Evolutionary conservation across 2,113 vertebrate species (phyloP), one percentile per base, ranked within the genome.

Genomic region (Oceanodroma tethys): DNA sequence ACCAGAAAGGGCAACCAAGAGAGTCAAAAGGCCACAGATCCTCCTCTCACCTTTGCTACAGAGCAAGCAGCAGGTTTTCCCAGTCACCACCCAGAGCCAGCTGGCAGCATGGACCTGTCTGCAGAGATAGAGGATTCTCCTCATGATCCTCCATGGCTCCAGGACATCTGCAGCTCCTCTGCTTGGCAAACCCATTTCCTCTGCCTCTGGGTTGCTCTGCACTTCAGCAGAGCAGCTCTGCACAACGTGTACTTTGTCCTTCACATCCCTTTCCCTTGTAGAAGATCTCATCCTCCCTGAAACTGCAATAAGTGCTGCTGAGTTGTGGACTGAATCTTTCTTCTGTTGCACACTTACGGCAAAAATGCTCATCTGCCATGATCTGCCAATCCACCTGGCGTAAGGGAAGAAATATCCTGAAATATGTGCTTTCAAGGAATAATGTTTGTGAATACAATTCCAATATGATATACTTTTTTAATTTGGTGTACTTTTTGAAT

Each of bases 91-190:
- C 16, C 7, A 5, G 40, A 67, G 68, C 13, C 59, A 83, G 20
- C 47, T 8, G 32, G 20, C 14, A 84, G 34, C 14, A 21, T 0
- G 4, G 47, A 47, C 30, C 34, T 36, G 3, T 52, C 32, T 65
- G 70, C 7, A 10, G 60, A 56, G 14, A 21, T 0, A 38, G 11
- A 9, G 23, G 11, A 27, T 18, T 3, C 23, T 80, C 16, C n/a
- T n/a, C n/a, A n/a, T n/a, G n/a, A n/a, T n/a, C n/a, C 29, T 1
- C 2, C 4, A 1, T n/a, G 26, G 6, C 26, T 63, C 25, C 0
- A 2, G 38, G 34, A 81, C 6, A 16, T 5, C 42, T 60, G 52
- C 79, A 42, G 40, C 27, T 55, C 32, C 38, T 74, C 27, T 45
- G 27, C 50, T 58, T 59, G 55, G 15, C 23, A 88, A 82, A 40